phyloP scores from a whole-genome alignment of 2,888 invertebrate genomes.

The Scaptomyza parva region DNA sequence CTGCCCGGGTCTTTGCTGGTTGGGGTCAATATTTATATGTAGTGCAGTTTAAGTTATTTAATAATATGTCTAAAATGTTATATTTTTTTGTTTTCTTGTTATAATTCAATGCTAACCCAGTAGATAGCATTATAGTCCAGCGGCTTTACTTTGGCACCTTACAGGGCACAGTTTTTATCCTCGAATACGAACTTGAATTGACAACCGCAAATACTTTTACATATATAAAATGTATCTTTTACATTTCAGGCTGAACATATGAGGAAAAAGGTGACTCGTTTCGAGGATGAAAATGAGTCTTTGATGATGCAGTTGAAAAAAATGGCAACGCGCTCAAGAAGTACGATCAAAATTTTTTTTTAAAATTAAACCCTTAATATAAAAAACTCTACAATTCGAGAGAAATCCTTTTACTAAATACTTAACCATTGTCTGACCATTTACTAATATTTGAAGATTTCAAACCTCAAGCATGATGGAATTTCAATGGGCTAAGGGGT shows the following conservation, averaged over 20 bases:
- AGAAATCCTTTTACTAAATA: constrained; percentile 10
- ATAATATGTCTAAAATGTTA: constrained; percentile 11
- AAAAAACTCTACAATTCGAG: constrained; percentile 20
- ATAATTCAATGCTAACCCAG: constrained; percentile 33
- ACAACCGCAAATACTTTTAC: constrained; percentile 18
- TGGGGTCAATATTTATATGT: constrained; percentile 17
- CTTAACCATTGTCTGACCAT: constrained; percentile 22
- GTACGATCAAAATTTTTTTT: constrained; percentile 85
- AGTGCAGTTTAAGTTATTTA: constrained; percentile 29
- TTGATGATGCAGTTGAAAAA: constrained; percentile 97
- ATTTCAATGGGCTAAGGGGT: constrained; percentile 5
- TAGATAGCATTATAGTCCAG: constrained; percentile 27
- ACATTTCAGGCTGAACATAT: constrained; percentile 91
- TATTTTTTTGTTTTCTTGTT: constrained; percentile 2
- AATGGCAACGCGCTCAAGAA: constrained; percentile 95
- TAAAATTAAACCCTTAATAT: constrained; percentile 22
- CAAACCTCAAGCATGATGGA: background rate
- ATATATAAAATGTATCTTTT: constrained; percentile 59
- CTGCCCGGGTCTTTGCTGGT: constrained; percentile 35
- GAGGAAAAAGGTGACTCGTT: constrained; percentile 94
- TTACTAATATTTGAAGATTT: constrained; percentile 32
- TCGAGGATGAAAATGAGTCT: constrained; percentile 99
- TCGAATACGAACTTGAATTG: constrained; percentile 58
- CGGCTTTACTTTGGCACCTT: constrained; percentile 25
- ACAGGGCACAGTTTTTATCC: constrained; percentile 65